A percentile compares a stretch with the other conserved stretches of the same genome.
Evolutionary conservation across 2,888 invertebrate species (phyloP).

Genomic region (Ceriagrion tenellum): DNA sequence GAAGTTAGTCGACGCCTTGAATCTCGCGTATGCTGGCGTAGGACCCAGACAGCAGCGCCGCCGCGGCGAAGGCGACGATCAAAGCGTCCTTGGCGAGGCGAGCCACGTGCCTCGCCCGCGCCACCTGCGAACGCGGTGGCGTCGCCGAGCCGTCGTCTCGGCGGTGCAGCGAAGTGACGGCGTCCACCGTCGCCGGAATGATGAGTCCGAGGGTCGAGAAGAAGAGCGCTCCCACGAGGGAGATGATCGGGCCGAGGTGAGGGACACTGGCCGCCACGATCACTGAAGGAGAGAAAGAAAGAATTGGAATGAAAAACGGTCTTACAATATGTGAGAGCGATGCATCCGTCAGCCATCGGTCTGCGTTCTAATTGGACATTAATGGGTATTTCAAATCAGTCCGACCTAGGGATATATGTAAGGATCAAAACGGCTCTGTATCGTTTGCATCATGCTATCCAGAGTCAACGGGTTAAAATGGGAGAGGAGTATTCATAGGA

Average conservation of each 20-base stretch:
- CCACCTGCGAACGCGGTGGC: not conserved
- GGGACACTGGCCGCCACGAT: constrained; percentile 41
- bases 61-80: constrained; percentile 4
- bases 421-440: no score
- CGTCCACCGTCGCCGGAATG: constrained; percentile 45
- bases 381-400: no score
- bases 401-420: no score
- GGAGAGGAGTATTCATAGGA: no score
- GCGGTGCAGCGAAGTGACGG: constrained; percentile 21
- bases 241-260: constrained; percentile 28
- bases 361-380: no score
- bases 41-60: not conserved
- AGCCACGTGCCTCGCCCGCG: not conserved
- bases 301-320: not conserved
- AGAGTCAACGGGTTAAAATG: no score
- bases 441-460: no score
- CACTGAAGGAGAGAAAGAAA: not conserved
- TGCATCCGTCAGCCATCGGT: no score
- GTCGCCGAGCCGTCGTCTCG: not conserved
- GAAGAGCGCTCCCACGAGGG: constrained; percentile 51
- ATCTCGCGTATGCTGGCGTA: constrained; percentile 48
- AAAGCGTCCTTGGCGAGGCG: constrained; percentile 40
- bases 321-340: no score
- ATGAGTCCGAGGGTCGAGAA: constrained; percentile 32
- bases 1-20: not conserved